These are phyloP conservation scores for Dermatemys mawii DNA, from an alignment of 2,113 vertebrate genomes.

Conservation along the genomic window DNA sequence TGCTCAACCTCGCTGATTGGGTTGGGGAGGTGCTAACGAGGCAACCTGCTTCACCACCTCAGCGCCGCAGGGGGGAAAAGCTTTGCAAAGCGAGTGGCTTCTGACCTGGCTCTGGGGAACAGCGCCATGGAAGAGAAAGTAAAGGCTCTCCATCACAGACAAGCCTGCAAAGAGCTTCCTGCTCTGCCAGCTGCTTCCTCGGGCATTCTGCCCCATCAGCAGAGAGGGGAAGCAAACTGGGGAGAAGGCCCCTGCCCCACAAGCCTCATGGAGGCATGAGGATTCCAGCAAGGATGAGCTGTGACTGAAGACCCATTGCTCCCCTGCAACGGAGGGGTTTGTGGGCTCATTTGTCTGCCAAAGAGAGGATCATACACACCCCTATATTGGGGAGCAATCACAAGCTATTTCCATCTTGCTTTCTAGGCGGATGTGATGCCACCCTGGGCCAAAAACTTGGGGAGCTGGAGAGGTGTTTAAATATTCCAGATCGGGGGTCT, in stretches of 20 bases:
- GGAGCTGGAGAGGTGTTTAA: neutral
- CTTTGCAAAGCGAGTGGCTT: neutral
- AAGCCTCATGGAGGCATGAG: neutral
- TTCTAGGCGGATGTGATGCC: neutral
- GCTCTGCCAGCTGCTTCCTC: neutral
- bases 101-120: neutral
- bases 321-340: neutral
- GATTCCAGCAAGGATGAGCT: neutral
- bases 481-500: neutral
- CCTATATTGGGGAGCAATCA: neutral
- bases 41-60: neutral
- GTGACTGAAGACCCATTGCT: neutral
- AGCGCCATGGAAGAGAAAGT: neutral
- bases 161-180: neutral
- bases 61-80: neutral
- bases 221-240: neutral
- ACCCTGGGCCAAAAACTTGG: neutral
- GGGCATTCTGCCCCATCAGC: neutral
- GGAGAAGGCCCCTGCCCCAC: too few species aligned
- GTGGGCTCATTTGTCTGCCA: neutral
- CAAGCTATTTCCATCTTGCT: accelerated
- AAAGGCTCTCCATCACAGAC: neutral
- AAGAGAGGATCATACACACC: neutral
- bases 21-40: neutral
- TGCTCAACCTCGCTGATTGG: neutral